phyloP scores from a whole-genome alignment of 2,888 invertebrate species.

The Spodoptera exigua region DNA sequence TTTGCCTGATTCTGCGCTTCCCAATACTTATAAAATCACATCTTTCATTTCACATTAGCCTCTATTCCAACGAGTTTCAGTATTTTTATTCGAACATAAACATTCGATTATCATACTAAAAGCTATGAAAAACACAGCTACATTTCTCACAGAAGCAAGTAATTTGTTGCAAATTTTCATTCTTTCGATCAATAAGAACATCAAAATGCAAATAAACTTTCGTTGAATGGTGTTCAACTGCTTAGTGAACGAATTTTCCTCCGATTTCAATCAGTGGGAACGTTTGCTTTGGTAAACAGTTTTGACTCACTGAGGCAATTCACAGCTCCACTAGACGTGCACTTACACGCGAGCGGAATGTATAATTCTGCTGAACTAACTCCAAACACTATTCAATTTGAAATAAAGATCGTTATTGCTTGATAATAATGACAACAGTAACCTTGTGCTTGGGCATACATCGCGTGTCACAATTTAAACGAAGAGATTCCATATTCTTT shows the following conservation, averaged over 20 bases:
- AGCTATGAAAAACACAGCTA: constrained; percentile 12
- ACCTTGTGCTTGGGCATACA: constrained; percentile 33
- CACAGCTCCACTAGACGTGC: constrained; percentile 34
- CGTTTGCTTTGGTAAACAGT: constrained; percentile 54
- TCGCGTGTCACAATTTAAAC: constrained; percentile 56
- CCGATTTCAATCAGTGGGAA: constrained; percentile 49
- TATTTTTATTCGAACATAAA: constrained; percentile 13
- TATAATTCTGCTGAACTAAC: constrained; percentile 20
- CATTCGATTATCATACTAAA: constrained; percentile 18
- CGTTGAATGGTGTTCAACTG: constrained; percentile 22
- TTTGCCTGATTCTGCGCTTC: no score
- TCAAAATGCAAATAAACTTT: constrained; percentile 40
- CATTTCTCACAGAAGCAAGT: constrained; percentile 8
- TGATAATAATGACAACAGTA: constrained; percentile 25
- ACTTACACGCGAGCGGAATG: constrained; percentile 28
- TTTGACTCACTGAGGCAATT: constrained; percentile 53
- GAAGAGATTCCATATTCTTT: constrained; percentile 55
- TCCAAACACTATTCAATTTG: constrained; percentile 23
- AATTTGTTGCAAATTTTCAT: constrained; percentile 33
- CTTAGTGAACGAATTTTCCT: constrained; percentile 44
- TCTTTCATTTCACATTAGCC: no score
- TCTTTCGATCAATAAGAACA: constrained; percentile 35
- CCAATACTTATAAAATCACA: no score
- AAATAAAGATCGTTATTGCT: constrained; percentile 39
- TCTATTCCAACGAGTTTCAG: background rate